Evolutionary conservation across 2,888 invertebrate species (phyloP), one percentile per base, ranked within the genome.

Genomic region (Phengaris arion): DNA sequence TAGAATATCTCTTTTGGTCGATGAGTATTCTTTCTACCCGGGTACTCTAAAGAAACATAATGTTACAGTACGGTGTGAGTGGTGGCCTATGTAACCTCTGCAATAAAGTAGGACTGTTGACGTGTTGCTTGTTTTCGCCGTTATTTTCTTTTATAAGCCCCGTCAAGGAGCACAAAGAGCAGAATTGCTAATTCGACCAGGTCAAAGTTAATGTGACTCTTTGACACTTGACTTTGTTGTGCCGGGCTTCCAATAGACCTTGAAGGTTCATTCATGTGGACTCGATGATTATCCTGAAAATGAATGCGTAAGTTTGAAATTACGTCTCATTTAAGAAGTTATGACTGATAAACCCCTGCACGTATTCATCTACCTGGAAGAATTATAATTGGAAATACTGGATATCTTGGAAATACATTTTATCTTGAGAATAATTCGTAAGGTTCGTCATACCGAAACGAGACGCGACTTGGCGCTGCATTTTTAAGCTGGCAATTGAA

Each of bases 81-180:
- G 68, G n/a, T 12, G 74, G 74, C 35, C 51, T 48, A 5, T 68
- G 76, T 78, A 76, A 70, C 51, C 57, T 77, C 76, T 76, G 76
- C 75, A 76, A 72, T 74, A 73, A 74, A 70, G 46, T 76, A 45
- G 75, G 74, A 74, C 77, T 76, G 76, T 68, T 74, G 74, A 76
- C 72, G 68, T 68, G 76, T 76, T 73, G 75, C 76, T 78, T 78
- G 77, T 79, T 79, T 76, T 76, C 73, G 76, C 74, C 79, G 77
- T 76, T 77, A 77, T 79, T 79, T 76, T 77, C 79, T 79, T 79
- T 79, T 79, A 78, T 75, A 77, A 76, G 74, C 76, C 15, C 74
- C 77, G 76, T 79, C 77, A 79, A 79, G 75, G 69, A 75, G 13
- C 68, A 72, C 72, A 72, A 52, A 72, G 52, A 52, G 52, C 72